Conservation (phyloP, 2,888 invertebrate species). For the Apotomis capreana region DNA sequence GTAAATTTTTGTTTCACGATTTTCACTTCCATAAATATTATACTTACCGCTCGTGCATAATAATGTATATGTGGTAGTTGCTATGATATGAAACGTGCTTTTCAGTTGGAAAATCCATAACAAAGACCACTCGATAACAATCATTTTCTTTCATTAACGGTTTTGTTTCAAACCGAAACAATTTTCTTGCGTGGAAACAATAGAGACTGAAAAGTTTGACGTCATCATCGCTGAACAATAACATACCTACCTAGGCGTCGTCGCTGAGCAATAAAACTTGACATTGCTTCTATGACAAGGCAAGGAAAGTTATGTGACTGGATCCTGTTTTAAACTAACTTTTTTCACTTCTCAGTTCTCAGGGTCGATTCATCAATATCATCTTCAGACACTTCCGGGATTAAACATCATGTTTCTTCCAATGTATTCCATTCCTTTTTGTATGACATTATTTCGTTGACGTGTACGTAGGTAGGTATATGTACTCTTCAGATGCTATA, state of each 20-base stretch:
- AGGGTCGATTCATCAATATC: too few species aligned
- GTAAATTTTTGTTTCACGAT: neutral
- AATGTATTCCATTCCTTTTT: too few species aligned
- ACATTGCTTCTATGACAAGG: neutral
- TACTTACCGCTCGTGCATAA: too few species aligned
- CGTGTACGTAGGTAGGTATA: too few species aligned
- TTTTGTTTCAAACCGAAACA: constrained; percentile 7
- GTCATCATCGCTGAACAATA: neutral
- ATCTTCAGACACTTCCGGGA: too few species aligned
- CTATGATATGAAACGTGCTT: constrained; percentile 1
- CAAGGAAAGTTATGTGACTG: too few species aligned
- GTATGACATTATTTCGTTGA: too few species aligned
- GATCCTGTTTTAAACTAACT: too few species aligned
- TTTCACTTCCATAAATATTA: neutral
- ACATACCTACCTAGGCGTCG: neutral
- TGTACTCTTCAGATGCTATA: too few species aligned
- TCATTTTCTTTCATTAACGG: constrained; percentile 10
- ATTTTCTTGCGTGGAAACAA: neutral
- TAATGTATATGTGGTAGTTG: neutral
- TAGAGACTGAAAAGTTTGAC: neutral
- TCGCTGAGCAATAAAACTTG: neutral
- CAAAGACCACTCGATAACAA: constrained; percentile 6
- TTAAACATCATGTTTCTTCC: too few species aligned
- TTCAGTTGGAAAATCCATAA: constrained; percentile 18
- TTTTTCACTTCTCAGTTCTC: too few species aligned